Base-by-base conservation (phyloP, 2,113 vertebrate genomes). In the Salminus brasiliensis region DNA sequence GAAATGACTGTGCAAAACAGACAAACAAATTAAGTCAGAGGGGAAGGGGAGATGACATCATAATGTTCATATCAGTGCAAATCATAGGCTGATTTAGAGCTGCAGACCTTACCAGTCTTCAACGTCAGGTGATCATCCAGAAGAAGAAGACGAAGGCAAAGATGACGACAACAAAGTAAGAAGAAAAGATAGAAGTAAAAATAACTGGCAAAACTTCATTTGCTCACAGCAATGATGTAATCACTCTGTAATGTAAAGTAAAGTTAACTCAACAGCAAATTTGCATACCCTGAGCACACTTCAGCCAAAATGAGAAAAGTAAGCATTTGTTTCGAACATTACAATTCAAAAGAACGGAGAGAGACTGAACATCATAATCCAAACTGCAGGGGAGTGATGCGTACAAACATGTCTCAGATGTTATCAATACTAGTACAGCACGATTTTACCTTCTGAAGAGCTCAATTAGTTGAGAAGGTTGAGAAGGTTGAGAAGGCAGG, bases 21-120 rank as follows among this genome's bases (percentile, higher is more conserved):
- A 67, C 45, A 69, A 78, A 74, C 71, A 80, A 81, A 65, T 74
- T 47, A 78, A 78, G 30, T 62, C 11, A 49, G 67, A 74, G 76
- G 71, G 49, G 79, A 69, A 47, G 32, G 36, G 83, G 74, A 81
- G 72, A 81, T 84, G 57, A 81, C 79, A 77, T 81, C 78, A 84
- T 70, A 29, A 70, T 16, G 60, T 25, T 34, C 34, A 70, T 69
- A 70, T 81, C 60, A 55, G 60, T 69, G 27, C 32, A 63, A 74
- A 78, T 72, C 59, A 45, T 11, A 30, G 41, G 63, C 63, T 71
- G 60, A 34, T 52, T 80, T 12, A 23, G 57, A 59, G 27, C 53
- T 21, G 5, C 9, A 69, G 12, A 43, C 21, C 11, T 23, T 55
- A 55, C 0, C 47, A 21, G 13, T 1, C 8, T 55, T 10, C 23